Base-by-base conservation (phyloP, 2,113 vertebrate genomes). In the Stegastes partitus region DNA sequence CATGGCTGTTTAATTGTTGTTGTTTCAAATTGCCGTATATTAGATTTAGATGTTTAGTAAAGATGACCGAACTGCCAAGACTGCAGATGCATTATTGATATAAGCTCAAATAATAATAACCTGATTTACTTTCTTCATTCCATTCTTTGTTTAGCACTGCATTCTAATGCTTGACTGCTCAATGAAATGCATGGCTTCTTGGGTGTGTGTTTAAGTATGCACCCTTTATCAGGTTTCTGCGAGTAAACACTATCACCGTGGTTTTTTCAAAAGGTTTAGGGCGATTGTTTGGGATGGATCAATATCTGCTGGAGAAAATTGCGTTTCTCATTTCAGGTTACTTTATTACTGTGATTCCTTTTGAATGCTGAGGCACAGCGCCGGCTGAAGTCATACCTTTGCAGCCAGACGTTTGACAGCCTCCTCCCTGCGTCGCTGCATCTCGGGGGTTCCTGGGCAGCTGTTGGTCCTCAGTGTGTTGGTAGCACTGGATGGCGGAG, bases 361-460 rank as follows among this genome's bases (percentile, higher is more conserved):
- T 49, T 67, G 4, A 44, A 49, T 45, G 39, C 45, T 25, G 23
- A 49, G 6, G 5, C 18, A 7, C 2, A 34, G 28, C 19, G 9
- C 9, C 19, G 31, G 21, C 6, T 42, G 0, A 34, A 37, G 63
- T 61, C 19, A 5, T 94, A 99, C 98, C 97, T 97, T 98, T 3
- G 97, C 93, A 21, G 97, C 97, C 2, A 99, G 96, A 19, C 91
- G 93, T 82, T 95, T 97, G 76, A 96, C 96, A 0, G 97, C 93
- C 73, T 97, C 96, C 37, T 96, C 96, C 51, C 90, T 74, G 0
- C 87, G 90, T 11, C 85, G 94, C 68, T 93, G 96, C 85, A 90
- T 82, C 68, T 98, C 97, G 0, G 96, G 89, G 80, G 92, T 69
- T 34, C 91, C 92, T 9, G 95, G 85, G 71, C 92, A 94, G 53